Evolutionary conservation across 2,888 invertebrate genomes (phyloP).

Genomic region (Phyllotreta cruciferae): DNA sequence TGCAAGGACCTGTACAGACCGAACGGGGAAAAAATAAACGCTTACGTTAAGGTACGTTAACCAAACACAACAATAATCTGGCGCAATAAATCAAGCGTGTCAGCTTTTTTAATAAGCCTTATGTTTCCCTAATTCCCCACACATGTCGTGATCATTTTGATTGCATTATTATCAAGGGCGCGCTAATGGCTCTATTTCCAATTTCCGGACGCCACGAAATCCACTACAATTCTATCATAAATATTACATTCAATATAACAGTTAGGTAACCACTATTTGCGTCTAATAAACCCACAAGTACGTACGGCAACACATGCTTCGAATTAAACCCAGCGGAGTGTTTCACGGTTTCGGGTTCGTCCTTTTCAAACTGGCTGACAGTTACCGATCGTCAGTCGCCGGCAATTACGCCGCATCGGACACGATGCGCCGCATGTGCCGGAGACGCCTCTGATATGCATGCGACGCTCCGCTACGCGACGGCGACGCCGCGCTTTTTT

Average conservation of each 20-base stretch:
- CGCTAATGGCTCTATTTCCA: constrained; percentile 28
- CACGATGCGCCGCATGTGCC: constrained; percentile 36
- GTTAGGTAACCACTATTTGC: background rate
- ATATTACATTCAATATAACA: no score
- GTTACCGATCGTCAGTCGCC: constrained; percentile 45
- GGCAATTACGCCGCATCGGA: constrained; percentile 41
- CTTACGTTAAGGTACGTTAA: constrained; percentile 77
- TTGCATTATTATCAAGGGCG: constrained; percentile 21
- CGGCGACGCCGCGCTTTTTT: constrained; percentile 14
- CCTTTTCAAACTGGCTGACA: constrained; percentile 39
- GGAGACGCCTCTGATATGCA: constrained; percentile 16
- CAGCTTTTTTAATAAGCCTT: constrained; percentile 35
- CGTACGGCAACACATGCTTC: constrained; percentile 30
- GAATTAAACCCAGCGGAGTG: constrained; percentile 29
- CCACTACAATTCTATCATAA: background rate
- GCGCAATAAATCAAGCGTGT: constrained; percentile 29
- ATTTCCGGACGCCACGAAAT: constrained; percentile 31
- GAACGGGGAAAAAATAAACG: constrained; percentile 75
- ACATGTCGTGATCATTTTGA: constrained; percentile 34
- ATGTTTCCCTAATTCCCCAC: constrained; percentile 30
- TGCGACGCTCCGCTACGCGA: constrained; percentile 1
- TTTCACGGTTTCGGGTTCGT: constrained; percentile 34
- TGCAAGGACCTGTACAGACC: constrained; percentile 76
- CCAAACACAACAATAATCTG: constrained; percentile 21
- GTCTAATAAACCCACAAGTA: constrained; percentile 1